phyloP scores from a whole-genome alignment of 2,113 vertebrate genomes.

The Setophaga coronata region DNA sequence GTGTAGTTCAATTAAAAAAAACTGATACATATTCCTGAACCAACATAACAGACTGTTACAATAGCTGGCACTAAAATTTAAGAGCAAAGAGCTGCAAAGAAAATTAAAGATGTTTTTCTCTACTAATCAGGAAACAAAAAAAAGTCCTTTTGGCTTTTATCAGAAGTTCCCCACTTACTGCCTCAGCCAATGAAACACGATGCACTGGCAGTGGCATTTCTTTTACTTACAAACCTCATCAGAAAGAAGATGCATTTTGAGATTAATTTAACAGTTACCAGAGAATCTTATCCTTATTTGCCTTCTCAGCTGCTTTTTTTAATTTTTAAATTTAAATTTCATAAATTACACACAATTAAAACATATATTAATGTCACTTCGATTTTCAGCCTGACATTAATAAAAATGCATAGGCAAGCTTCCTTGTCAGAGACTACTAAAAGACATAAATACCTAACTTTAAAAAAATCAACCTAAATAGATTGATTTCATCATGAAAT shows the following conservation, averaged over 20 bases:
- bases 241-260: neutral
- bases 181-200: neutral
- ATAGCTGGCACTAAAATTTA: neutral
- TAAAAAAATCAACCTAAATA: neutral
- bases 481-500: neutral
- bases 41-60: neutral
- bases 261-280: neutral
- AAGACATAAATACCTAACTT: neutral
- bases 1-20: neutral
- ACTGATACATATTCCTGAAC: neutral
- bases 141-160: neutral
- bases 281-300: neutral
- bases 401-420: neutral
- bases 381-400: neutral
- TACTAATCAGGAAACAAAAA: neutral
- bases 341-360: neutral
- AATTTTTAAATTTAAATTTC: neutral
- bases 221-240: neutral
- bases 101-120: neutral
- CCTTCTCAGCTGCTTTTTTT: neutral
- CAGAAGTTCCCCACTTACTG: neutral
- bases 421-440: neutral
- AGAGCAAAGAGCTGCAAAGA: neutral
- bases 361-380: neutral
- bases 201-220: neutral